Base-by-base conservation (phyloP, 2,113 vertebrate genomes). In the Cyrtonyx montezumae region DNA sequence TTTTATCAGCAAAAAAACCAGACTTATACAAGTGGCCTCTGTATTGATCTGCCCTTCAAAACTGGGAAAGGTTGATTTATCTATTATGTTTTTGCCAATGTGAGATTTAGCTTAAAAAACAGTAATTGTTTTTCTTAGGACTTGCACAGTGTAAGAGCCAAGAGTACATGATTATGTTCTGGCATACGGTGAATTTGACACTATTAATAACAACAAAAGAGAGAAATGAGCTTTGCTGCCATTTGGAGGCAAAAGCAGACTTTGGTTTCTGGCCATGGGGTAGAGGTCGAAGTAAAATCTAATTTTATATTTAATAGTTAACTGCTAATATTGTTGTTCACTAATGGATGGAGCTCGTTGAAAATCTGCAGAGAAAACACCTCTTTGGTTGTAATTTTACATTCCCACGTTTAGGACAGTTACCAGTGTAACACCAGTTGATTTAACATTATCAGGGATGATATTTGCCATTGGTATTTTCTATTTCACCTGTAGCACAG, bases 271-370 rank as follows among this genome's bases (percentile, higher is more conserved):
- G 85, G 79, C 43, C 42, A 9, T 3, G 0, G 28, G 48, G 16
- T 69, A 88, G 71, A 95, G 37, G 75, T 82, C 94, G 21, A 93
- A 91, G 34, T 86, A 28, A 77, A 93, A 63, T 36, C 11, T 75
- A 19, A 42, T 85, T 91, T 91, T 66, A 68, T 63, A 80, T 68
- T 26, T 85, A 79, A 91, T 61, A 61, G 36, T n/a, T 95, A 90
- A 77, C 45, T 63, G 6, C 16, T 74, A 53, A 45, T 75, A 58
- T 3, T 22, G 17, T 66, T 73, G 30, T 48, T 91, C 20, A 34
- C 46, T 46, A 66, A 32, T 32, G 34, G 20, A n/a, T 46, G 69
- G 34, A 90, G 11, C 43, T 67, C 65, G 21, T 32, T 90, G 18
- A 59, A 62, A 76, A 62, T 13, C 6, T 21, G 16, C 37, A 67